Conservation (phyloP, 2,888 invertebrate genomes). For the Lathronympha strigana region DNA sequence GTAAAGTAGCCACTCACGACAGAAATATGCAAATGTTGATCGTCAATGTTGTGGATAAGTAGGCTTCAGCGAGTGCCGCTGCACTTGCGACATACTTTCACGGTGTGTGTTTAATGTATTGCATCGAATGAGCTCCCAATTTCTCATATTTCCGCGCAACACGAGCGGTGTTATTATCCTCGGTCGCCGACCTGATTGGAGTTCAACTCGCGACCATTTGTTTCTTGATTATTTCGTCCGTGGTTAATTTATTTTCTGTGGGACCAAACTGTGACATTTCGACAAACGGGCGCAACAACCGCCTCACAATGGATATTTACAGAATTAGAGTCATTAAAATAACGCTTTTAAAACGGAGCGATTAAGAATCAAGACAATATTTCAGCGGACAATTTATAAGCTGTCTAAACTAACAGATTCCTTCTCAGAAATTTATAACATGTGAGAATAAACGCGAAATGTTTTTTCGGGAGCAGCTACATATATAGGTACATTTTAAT, state of each 20-base stretch:
- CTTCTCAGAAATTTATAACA: slow-evolving; percentile 50
- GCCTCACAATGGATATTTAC: slow-evolving; percentile 53
- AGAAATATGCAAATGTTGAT: slow-evolving; percentile 35
- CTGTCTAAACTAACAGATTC: slow-evolving; percentile 54
- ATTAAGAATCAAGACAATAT: slow-evolving; percentile 61
- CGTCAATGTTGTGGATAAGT: slow-evolving; percentile 39
- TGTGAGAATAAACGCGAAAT: neutral
- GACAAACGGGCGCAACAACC: slow-evolving; percentile 62
- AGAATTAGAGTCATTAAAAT: slow-evolving; percentile 58
- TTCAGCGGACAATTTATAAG: slow-evolving; percentile 61
- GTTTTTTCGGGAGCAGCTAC: neutral
- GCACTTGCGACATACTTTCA: slow-evolving; percentile 47
- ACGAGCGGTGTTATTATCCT: slow-evolving; percentile 52
- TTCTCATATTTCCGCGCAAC: slow-evolving; percentile 60
- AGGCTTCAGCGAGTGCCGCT: slow-evolving; percentile 43
- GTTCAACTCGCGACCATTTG: slow-evolving; percentile 50
- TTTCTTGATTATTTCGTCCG: slow-evolving; percentile 56
- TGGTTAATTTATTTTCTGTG: slow-evolving; percentile 53
- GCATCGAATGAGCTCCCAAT: slow-evolving; percentile 50
- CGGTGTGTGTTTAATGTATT: slow-evolving; percentile 45
- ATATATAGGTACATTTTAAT: neutral
- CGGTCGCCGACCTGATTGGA: slow-evolving; percentile 70
- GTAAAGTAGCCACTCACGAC: slow-evolving; percentile 11
- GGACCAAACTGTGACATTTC: slow-evolving; percentile 58
- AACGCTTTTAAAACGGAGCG: slow-evolving; percentile 55